Conservation (phyloP, 2,888 invertebrate species). For the Meteorus colon region DNA sequence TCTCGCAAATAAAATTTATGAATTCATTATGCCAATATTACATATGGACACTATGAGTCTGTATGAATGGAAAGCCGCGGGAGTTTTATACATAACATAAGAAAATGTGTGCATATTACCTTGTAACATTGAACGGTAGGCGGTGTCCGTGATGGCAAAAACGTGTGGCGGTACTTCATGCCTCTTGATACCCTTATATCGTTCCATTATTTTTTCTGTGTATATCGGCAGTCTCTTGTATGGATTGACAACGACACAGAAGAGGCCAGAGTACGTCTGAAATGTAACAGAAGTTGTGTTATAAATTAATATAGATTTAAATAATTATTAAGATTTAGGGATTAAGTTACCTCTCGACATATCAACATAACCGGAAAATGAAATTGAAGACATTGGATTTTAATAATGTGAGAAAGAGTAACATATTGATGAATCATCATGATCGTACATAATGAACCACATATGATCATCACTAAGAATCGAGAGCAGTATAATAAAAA, state of each 20-base stretch:
- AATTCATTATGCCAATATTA: constrained; percentile 21
- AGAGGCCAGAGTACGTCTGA: constrained; percentile 99
- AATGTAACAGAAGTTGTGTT: constrained; percentile 67
- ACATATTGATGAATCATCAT: too few relatives aligned
- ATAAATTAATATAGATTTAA: constrained; percentile 23
- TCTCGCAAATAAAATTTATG: neutral
- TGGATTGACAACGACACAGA: constrained; percentile 99
- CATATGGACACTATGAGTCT: constrained; percentile 1
- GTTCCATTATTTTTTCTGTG: constrained; percentile 99
- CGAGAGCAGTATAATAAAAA: neutral
- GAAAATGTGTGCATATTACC: constrained; percentile 76
- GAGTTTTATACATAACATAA: neutral
- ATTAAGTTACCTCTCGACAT: neutral
- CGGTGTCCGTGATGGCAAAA: constrained; percentile 99
- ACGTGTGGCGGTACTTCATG: constrained; percentile 99
- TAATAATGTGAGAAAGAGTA: too few relatives aligned
- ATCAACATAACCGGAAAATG: neutral
- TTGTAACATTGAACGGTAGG: constrained; percentile 99
- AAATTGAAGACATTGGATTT: neutral
- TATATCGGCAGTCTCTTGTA: constrained; percentile 99
- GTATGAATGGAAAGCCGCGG: neutral
- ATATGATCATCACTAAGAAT: too few relatives aligned
- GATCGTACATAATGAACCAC: too few relatives aligned
- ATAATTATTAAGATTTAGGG: neutral
- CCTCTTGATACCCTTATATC: constrained; percentile 99